Base-by-base conservation (phyloP, 2,888 invertebrate genomes). In the Chrysodeixis includens region DNA sequence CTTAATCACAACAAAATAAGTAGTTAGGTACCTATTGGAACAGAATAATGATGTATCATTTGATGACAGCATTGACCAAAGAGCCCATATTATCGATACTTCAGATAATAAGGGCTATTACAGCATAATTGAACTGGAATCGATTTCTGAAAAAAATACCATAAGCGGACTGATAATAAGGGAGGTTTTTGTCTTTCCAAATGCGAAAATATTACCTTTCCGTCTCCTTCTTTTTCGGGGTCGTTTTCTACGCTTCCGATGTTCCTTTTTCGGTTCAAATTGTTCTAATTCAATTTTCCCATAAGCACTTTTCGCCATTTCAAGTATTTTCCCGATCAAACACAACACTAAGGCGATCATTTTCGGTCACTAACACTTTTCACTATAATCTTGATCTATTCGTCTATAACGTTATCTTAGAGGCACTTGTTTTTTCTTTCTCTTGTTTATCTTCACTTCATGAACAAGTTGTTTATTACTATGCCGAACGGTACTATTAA, bases 261-360 rank as follows among this genome's bases (percentile, higher is more conserved):
- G 16, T 46, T 51, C 62, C n/a, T 26, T 65, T 16, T 57, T 67
- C 0, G 64, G 49, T 69, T 69, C 65, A 26, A 30, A 59, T 16
- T 69, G 62, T 62, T 80, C 75, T 12, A 59, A 49, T 66, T 78
- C 76, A 55, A 76, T 65, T 59, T 53, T 69, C 44, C 63, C 67
- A 69, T 83, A 82, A 58, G 49, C 80, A 85, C 72, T 84, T 78
- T 77, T 88, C 55, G 86, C 82, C 52, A 90, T 72, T 70, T 92
- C 88, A 69, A 92, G 84, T 66, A 94, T 78, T 84, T 90, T 90
- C 3, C 88, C 86, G 66, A 92, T 77, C 61, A 93, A 83, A 77
- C 85, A 93, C 86, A 92, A 82, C 82, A 93, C 86, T 66, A 92
- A 75, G 26, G 83, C 93, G 62, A 94, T 93, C 94, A 94, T 94